Percentiles rank a stretch among this genome's conserved stretches.
Evolutionary conservation across 2,797 vertebrate genomes (phyloP).

Genomic region (Coluber constrictor): DNA sequence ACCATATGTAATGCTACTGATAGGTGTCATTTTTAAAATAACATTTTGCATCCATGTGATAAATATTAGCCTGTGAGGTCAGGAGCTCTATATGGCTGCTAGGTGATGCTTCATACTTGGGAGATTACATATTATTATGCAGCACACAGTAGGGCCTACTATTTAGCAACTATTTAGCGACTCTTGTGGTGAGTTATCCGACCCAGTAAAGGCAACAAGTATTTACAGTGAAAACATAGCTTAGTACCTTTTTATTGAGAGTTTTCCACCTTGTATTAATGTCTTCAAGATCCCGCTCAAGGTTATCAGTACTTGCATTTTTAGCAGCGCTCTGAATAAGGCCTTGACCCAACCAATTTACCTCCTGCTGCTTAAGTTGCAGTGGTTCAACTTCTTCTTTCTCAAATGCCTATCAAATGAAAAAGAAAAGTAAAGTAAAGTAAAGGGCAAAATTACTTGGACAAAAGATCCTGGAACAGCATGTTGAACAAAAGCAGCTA

Average conservation of each 20-base stretch:
- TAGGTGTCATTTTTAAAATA: not conserved
- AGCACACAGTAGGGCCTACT: not conserved
- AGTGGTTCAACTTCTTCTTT: conserved; percentile 93
- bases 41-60: not conserved
- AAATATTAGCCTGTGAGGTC: not conserved
- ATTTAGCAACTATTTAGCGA: not conserved
- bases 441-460: conserved; percentile 33
- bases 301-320: conserved; percentile 79
- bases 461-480: conserved; percentile 13
- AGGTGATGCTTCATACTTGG: not conserved
- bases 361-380: conserved; percentile 86
- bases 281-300: conserved; percentile 88
- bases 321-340: conserved; percentile 92
- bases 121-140: not conserved
- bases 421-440: conserved; percentile 30
- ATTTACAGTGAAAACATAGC: not conserved
- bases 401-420: conserved; percentile 83
- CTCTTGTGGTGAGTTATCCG: not conserved
- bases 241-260: conserved; percentile 92
- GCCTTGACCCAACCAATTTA: conserved; percentile 88
- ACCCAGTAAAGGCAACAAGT: conserved; percentile 6
- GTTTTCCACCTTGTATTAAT: conserved; percentile 91
- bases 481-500: not conserved
- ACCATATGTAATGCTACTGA: not conserved
- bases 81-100: not conserved